phyloP scores from a whole-genome alignment of 2,888 invertebrate genomes.

The Netelia melanura region DNA sequence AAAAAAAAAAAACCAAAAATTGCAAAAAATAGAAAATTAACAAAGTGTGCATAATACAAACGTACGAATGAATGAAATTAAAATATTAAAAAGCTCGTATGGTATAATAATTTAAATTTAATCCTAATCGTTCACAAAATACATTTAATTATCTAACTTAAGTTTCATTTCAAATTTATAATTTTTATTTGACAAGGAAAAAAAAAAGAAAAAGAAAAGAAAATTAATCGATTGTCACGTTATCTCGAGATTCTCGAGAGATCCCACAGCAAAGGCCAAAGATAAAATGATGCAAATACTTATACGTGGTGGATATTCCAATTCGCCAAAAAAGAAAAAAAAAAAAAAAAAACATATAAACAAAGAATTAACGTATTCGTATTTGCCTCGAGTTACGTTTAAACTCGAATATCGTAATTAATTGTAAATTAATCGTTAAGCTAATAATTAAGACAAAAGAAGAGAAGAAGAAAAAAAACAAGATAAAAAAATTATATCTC shows the following conservation, averaged over 20 bases:
- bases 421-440: constrained; percentile 31
- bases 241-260: constrained; percentile 69
- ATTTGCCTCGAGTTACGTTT: constrained; percentile 61
- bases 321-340: constrained; percentile 46
- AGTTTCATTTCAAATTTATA: constrained; percentile 68
- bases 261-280: constrained; percentile 72
- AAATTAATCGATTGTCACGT: constrained; percentile 63
- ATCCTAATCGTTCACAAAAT: constrained; percentile 29
- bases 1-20: constrained; percentile 16
- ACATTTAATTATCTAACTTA: constrained; percentile 42
- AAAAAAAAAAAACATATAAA: constrained; percentile 23
- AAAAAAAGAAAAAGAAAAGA: neutral
- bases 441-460: constrained; percentile 11
- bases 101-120: constrained; percentile 13
- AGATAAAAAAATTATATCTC: constrained; percentile 38
- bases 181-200: constrained; percentile 63
- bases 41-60: constrained; percentile 35
- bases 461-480: constrained; percentile 11
- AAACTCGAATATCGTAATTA: neutral
- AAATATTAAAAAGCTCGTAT: neutral
- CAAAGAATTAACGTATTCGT: constrained; percentile 21
- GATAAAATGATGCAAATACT: constrained; percentile 56
- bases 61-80: constrained; percentile 5
- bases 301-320: constrained; percentile 30
- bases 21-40: constrained; percentile 27